Conservation (phyloP, 2,113 vertebrate genomes). For the Alosa alosa region DNA sequence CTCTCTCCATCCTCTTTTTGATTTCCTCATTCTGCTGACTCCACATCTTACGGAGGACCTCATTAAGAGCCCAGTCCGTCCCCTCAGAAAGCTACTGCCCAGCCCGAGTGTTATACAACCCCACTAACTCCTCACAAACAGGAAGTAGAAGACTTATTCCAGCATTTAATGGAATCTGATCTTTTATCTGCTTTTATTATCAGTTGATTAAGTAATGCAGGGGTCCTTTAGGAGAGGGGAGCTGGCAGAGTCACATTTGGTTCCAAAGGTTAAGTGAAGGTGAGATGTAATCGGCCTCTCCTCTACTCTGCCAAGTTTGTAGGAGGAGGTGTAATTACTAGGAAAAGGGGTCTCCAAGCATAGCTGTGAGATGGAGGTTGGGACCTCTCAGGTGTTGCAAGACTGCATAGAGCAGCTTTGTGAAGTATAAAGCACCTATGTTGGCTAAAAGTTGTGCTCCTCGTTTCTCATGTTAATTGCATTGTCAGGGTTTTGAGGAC, state of each 20-base stretch:
- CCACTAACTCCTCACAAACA: slow-evolving; percentile 49
- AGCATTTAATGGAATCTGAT: slow-evolving; percentile 65
- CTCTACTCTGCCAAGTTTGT: slow-evolving; percentile 45
- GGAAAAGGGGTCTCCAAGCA: slow-evolving; percentile 38
- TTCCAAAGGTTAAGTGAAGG: slow-evolving; percentile 68
- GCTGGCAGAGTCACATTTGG: slow-evolving; percentile 52
- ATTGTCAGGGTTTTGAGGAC: slow-evolving; percentile 53
- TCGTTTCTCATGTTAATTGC: slow-evolving; percentile 70
- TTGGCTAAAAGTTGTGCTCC: slow-evolving; percentile 55
- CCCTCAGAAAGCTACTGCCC: slow-evolving; percentile 33
- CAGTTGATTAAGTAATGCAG: slow-evolving; percentile 71
- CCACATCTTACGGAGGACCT: slow-evolving; percentile 44
- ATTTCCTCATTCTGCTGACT: slow-evolving; percentile 46
- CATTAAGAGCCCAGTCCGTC: slow-evolving; percentile 41
- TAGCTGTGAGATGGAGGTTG: slow-evolving; percentile 56
- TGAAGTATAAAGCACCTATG: slow-evolving; percentile 42
- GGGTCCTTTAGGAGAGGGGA: slow-evolving; percentile 51
- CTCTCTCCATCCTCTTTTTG: slow-evolving; percentile 29
- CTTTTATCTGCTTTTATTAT: slow-evolving; percentile 69
- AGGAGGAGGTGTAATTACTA: slow-evolving; percentile 61
- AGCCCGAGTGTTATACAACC: slow-evolving; percentile 40
- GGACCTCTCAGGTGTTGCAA: slow-evolving; percentile 45
- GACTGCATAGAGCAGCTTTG: not conserved
- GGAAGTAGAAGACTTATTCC: slow-evolving; percentile 62
- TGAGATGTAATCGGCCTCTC: slow-evolving; percentile 69